These are phyloP conservation scores for Cephalopholis sonnerati DNA, from an alignment of 2,113 vertebrate species.

Conservation along the genomic window DNA sequence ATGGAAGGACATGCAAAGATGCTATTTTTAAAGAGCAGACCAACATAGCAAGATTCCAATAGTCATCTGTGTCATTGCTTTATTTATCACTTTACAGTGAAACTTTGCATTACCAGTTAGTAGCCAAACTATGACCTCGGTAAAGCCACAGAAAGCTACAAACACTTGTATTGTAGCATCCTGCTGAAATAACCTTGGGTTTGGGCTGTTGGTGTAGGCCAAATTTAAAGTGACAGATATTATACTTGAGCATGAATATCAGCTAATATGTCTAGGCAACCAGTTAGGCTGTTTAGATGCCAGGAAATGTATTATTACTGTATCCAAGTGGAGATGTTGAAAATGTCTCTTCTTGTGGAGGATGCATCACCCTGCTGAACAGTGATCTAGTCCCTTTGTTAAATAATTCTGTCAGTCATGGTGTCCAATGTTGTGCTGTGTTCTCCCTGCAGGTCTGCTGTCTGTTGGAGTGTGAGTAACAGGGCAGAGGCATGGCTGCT, in stretches of 20 bases:
- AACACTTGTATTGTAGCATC: no score
- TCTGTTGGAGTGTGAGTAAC: conserved; percentile 25
- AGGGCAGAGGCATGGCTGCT: conserved; percentile 73
- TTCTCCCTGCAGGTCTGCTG: conserved; percentile 18
- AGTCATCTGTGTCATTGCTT: no score
- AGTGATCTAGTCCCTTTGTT: not conserved
- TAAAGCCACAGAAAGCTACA: no score
- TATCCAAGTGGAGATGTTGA: not conserved
- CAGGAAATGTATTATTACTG: not conserved
- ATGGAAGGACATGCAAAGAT: no score
- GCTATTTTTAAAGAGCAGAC: no score
- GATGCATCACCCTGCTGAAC: no score
- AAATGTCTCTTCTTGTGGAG: not conserved
- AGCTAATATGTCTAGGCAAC: not conserved
- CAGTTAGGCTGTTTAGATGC: not conserved
- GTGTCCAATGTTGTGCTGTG: not conserved
- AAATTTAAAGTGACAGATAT: not conserved
- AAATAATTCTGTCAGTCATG: not conserved
- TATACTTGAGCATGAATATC: not conserved
- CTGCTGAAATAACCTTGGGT: no score
- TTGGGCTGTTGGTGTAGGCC: not conserved
- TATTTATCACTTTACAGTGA: no score
- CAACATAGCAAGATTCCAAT: no score
- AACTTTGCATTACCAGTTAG: no score
- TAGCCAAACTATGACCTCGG: no score